Percentiles rank a stretch among this genome's conserved stretches.
Evolutionary conservation across 30 jellyfish, hydroid and myxozoan species (phyloP).

Genomic region (Clytia hemisphaerica): DNA sequence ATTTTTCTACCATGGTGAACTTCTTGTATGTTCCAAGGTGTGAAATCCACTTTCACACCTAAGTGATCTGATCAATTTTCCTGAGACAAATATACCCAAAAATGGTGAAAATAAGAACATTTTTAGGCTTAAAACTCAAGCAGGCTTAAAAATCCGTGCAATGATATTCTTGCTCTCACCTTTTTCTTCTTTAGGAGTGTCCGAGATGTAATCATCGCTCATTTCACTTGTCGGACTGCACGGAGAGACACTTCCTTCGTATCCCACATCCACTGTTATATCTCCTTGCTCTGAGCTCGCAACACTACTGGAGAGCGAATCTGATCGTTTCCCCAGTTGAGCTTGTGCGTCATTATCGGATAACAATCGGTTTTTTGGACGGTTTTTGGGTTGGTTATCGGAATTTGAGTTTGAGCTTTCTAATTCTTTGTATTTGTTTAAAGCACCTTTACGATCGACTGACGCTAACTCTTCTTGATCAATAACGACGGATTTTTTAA

Average conservation of each 20-base stretch:
- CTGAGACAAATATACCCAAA: too few species aligned
- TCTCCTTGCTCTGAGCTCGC: not conserved
- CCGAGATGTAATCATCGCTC: conserved; percentile 5
- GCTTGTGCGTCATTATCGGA: conserved; percentile 9
- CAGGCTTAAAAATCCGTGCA: too few species aligned
- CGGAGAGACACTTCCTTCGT: not conserved
- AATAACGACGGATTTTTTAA: conserved; percentile 19
- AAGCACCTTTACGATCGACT: not conserved
- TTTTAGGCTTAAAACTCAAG: too few species aligned
- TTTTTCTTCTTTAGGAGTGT: too few species aligned
- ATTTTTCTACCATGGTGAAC: too few species aligned
- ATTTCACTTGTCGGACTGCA: conserved; percentile 10
- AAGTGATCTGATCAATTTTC: too few species aligned
- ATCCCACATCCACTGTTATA: not conserved
- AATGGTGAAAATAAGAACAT: too few species aligned
- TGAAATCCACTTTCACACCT: too few species aligned
- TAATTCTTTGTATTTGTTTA: not conserved
- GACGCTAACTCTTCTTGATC: conserved; percentile 19
- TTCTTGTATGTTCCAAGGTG: too few species aligned
- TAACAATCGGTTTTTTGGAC: not conserved
- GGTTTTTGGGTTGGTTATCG: not conserved
- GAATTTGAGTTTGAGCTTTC: not conserved
- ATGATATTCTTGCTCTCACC: too few species aligned
- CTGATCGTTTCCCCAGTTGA: not conserved
- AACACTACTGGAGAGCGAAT: not conserved